Evolutionary conservation across 2,797 vertebrate genomes (phyloP).

Genomic region (Anisognathus igniventris): DNA sequence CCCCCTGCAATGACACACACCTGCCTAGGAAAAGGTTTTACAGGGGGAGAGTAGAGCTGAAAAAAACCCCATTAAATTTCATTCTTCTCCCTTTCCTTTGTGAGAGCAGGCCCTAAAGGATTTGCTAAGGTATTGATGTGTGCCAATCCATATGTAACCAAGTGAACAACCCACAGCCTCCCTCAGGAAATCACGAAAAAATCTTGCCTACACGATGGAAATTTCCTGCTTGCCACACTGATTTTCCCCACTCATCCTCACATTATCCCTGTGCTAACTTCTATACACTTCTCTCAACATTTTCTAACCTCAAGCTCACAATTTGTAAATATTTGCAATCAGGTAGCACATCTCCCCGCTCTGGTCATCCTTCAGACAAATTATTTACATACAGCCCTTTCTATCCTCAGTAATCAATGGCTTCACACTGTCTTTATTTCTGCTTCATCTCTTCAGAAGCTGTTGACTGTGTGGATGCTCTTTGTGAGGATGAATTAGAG

Average conservation of each 20-base stretch:
- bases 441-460: neutral
- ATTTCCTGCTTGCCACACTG: slow-evolving; percentile 11
- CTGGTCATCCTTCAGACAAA: neutral
- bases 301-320: neutral
- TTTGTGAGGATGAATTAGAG: neutral
- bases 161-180: neutral
- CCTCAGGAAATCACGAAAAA: neutral
- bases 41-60: neutral
- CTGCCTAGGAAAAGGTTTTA: neutral
- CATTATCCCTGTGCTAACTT: neutral
- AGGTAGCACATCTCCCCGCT: neutral
- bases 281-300: neutral
- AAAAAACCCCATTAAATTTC: neutral
- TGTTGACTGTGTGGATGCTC: neutral
- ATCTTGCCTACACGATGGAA: neutral
- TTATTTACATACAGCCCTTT: neutral
- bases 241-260: neutral
- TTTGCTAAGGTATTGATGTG: slow-evolving; percentile 1
- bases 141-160: neutral
- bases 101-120: neutral
- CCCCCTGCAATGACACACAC: neutral
- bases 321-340: slow-evolving; percentile 29
- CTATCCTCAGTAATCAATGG: neutral
- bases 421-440: neutral
- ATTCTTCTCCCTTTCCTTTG: neutral